Base-by-base conservation (phyloP, 2,797 vertebrate genomes). In the Neomorphus geoffroyi region DNA sequence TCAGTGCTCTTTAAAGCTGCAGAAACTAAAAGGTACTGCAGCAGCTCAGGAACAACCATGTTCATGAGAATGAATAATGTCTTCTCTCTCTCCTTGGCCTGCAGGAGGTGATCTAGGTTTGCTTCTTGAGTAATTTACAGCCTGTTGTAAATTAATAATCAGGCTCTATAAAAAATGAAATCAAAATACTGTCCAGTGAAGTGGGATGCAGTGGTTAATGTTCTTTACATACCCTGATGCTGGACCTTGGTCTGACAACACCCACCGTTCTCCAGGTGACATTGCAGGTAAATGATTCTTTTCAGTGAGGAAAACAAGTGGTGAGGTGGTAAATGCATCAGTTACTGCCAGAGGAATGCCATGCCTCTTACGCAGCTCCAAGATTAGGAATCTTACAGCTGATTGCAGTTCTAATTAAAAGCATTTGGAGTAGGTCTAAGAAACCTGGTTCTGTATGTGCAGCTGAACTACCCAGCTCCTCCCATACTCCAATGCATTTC, bases 231-330 rank as follows among this genome's bases (percentile, higher is more conserved):
- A 77, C 83, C 46, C 88, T 73, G 50, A 39, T 88, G 73, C 58
- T 96, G 96, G 85, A 97, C 97, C 97, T 98, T 97, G 97, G 77
- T 88, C 96, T 91, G 85, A 93, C 75, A 91, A 92, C 87, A 67
- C 91, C 92, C 73, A 54, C 87, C 32, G 2, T 53, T 82, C 92
- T 87, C 1, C 30, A 75, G 82, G 95, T 92, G 90, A 87, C 92
- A 54, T 43, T 83, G 90, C 58, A 77, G 96, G 94, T 94, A 96
- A 91, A 88, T 80, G 64, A 58, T 72, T 94, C 88, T 90, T 73
- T 85, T 87, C 85, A 65, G 27, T 26, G 22, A 28, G 32, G 88
- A 96, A 96, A 97, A 96, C 91, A 96, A 95, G 91, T 88, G 80
- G 92, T 92, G 84, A 94, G 92, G 77, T 92, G 78, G 58, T 80